A percentile compares a stretch with the other conserved stretches of the same genome.
phyloP scores from a whole-genome alignment of 2,888 invertebrate genomes.

The Drosophila merina region DNA sequence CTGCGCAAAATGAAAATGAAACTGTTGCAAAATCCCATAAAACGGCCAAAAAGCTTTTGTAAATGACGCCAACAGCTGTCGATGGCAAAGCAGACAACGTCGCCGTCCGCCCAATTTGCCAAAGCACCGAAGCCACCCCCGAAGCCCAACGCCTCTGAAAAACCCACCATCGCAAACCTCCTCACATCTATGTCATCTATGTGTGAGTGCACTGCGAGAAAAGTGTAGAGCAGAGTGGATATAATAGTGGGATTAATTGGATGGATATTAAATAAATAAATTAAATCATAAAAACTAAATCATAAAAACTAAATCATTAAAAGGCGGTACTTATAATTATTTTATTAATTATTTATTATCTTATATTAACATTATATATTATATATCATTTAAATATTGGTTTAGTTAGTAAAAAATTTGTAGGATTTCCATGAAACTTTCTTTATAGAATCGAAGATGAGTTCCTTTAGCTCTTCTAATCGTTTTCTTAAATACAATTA shows the following conservation, averaged over 20 bases:
- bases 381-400: no score
- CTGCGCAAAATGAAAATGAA: slow-evolving; percentile 73
- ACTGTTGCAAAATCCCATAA: slow-evolving; percentile 78
- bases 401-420: no score
- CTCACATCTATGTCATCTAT: slow-evolving; percentile 30
- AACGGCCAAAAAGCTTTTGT: slow-evolving; percentile 80
- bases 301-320: no score
- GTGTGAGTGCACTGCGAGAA: slow-evolving; percentile 21
- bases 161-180: no score
- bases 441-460: no score
- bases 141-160: not conserved
- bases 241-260: not conserved
- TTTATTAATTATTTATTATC: no score
- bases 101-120: slow-evolving; percentile 55
- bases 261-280: not conserved
- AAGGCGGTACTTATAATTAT: no score
- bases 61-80: slow-evolving; percentile 79
- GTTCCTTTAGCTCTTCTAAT: no score
- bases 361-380: no score
- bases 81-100: slow-evolving; percentile 70
- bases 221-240: not conserved
- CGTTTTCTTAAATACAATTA: no score
- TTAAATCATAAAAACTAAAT: no score
- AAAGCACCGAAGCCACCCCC: slow-evolving; percentile 16
- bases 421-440: no score